Evolutionary conservation across 2,797 vertebrate genomes (phyloP).

Genomic region (Dendrocincla fuliginosa): DNA sequence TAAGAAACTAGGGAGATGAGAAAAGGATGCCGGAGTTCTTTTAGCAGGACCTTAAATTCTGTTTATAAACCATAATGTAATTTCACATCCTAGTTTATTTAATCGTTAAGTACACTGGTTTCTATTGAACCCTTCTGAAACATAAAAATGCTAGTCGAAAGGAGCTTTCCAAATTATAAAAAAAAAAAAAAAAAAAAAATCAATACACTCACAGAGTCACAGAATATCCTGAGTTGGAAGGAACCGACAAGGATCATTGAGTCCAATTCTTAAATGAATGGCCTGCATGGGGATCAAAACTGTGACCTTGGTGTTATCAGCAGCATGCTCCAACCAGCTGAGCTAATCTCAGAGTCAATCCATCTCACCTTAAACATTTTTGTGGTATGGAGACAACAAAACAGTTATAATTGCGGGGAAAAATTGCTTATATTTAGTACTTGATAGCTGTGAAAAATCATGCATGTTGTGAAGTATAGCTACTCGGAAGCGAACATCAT

Average conservation of each 20-base stretch:
- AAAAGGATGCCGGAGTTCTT: not conserved
- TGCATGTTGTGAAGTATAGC: not conserved
- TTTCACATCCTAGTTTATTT: conserved; percentile 1
- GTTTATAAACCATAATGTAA: not conserved
- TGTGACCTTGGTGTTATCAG: not conserved
- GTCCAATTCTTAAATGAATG: not conserved
- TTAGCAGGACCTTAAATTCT: not conserved
- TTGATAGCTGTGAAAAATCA: not conserved
- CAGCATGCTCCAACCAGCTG: not conserved
- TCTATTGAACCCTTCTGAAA: not conserved
- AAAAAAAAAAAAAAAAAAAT: not conserved
- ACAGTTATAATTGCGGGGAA: not conserved
- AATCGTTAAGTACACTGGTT: not conserved
- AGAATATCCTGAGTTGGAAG: not conserved
- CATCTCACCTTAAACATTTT: not conserved
- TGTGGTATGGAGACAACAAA: not conserved
- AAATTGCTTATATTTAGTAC: not conserved
- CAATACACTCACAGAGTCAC: not conserved
- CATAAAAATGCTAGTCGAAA: not conserved
- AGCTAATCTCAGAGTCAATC: not conserved
- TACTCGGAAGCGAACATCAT: not conserved
- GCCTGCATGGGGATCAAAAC: not conserved
- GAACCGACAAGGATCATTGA: not conserved
- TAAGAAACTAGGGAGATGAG: conserved; percentile 4
- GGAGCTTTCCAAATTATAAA: not conserved